phyloP scores from a whole-genome alignment of 2,113 vertebrate genomes.

The Canis aureus region DNA sequence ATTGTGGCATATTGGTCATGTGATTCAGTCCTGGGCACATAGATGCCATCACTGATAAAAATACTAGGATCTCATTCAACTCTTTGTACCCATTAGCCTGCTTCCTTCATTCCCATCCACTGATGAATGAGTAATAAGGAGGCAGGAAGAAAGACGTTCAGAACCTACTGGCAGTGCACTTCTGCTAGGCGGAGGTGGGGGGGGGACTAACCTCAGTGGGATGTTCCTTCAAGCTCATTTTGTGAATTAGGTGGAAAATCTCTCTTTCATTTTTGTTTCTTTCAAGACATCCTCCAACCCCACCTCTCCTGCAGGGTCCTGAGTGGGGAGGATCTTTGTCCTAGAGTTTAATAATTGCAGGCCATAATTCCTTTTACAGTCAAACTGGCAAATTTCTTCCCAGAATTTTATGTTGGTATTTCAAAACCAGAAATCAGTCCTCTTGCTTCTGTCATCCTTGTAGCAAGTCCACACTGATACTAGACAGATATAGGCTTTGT shows the following conservation, averaged over 20 bases:
- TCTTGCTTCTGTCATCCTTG: neutral
- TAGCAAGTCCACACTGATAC: neutral
- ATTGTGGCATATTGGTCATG: neutral
- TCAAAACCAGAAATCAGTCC: neutral
- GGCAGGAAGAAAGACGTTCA: neutral
- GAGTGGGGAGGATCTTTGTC: neutral
- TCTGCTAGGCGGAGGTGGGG: neutral
- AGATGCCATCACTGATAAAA: neutral
- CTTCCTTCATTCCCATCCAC: neutral
- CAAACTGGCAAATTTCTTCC: neutral
- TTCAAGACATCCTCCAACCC: neutral
- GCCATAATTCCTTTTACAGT: neutral
- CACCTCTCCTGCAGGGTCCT: neutral
- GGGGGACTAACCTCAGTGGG: neutral
- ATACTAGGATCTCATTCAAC: neutral
- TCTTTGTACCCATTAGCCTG: neutral
- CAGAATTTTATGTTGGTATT: neutral
- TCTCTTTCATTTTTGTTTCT: neutral
- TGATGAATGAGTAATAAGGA: neutral
- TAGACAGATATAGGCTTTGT: neutral
- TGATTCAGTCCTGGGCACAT: neutral
- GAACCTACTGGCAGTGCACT: rapidly evolving
- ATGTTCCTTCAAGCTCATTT: neutral
- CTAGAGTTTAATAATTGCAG: neutral
- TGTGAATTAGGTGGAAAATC: neutral